These are phyloP conservation scores for Fregetta grallaria DNA, from an alignment of 2,113 vertebrate species.

Conservation along the genomic window DNA sequence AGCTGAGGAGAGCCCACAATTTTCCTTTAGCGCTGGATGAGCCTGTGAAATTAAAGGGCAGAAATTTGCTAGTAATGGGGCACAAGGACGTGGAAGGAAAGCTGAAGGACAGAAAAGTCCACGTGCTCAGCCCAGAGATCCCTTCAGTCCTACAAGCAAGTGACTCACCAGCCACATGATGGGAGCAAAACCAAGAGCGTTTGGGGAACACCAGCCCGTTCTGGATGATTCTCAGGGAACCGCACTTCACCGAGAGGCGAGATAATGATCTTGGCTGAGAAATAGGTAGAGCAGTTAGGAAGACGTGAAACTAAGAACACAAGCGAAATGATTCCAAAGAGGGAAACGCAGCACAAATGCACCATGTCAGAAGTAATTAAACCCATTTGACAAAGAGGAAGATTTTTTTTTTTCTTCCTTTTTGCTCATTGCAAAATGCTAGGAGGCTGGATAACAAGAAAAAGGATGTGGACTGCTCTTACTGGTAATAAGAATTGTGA, in stretches of 20 bases:
- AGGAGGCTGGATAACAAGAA: neutral
- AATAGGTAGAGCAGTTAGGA: neutral
- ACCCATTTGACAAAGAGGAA: neutral
- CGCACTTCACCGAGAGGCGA: neutral
- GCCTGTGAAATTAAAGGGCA: neutral
- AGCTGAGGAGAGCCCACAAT: neutral
- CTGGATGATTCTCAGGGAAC: neutral
- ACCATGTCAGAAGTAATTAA: neutral
- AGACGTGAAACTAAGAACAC: neutral
- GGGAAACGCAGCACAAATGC: neutral
- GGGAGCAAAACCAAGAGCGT: neutral
- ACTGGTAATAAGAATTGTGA: neutral
- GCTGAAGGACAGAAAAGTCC: neutral
- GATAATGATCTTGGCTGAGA: neutral
- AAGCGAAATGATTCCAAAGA: neutral
- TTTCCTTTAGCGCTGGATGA: neutral
- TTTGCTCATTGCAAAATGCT: neutral
- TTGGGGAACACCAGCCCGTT: neutral
- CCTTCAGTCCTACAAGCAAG: neutral
- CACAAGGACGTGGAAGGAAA: neutral
- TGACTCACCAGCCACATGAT: neutral
- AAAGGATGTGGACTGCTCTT: neutral
- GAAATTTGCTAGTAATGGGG: neutral
- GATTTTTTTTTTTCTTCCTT: neutral
- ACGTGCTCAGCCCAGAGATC: neutral